Base-by-base conservation (phyloP, 2,888 invertebrate species). In the Nowickia ferox region DNA sequence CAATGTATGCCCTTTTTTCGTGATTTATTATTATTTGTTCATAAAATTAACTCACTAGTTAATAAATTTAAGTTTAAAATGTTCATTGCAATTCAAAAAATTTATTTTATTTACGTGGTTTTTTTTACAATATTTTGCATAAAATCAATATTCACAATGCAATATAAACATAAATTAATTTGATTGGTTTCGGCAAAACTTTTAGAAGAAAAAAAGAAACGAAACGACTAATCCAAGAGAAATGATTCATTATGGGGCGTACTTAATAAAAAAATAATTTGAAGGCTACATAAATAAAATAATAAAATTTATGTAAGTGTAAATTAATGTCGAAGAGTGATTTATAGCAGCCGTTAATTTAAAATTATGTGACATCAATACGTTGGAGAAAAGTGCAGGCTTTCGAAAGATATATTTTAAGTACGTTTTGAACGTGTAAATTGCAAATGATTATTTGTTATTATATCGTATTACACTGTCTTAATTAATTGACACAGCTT, bases 201-300 rank as follows among this genome's bases (percentile, higher is more conserved):
- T 30, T 30, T 30, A 6, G 30, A 22, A 19, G 8, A 15, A 44
- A 22, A 44, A 30, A 22, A 40, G 53, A 53, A 44, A 30, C 4
- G 3, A 46, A 74, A 30, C 9, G 40, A 40, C 30, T 51, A 40
- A 48, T 30, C 48, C 77, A 53, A 53, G 38, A 40, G 42, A 76
- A 72, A 72, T 81, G 80, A 84, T 81, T 84, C 80, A 84, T 84
- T 84, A 19, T 46, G 66, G 71, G 84, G 66, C 76, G 84, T 80
- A 69, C 15, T 53, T 48, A 38, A 55, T 63, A n/a, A 65, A 72
- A 65, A 72, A 53, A 44, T 19, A 30, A 10, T 11, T 53, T 53
- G 11, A 19, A 19, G 22, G 13, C 15, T 38, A 13, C 13, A 17
- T 9, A 38, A 48, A n/a, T 30, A 11, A 74, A 59, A 22, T 22